These are phyloP conservation scores for Microcebus murinus DNA, from an alignment of 2,113 vertebrate genomes.

Conservation along the genomic window DNA sequence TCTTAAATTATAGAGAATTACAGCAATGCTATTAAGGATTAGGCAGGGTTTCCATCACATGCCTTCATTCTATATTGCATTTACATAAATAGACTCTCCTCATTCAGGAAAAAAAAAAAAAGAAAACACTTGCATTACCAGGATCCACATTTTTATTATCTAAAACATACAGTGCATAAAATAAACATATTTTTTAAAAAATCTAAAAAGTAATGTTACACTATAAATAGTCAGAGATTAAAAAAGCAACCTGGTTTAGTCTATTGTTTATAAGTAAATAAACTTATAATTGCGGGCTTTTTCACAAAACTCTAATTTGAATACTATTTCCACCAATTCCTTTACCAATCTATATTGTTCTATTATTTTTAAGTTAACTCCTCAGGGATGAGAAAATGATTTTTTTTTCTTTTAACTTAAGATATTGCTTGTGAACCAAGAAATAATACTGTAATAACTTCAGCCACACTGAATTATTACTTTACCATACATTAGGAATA, in stretches of 20 bases:
- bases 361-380: slow-evolving; percentile 15
- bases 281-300: background rate
- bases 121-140: background rate
- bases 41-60: background rate
- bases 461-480: slow-evolving; percentile 11
- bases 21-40: background rate
- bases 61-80: background rate
- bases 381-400: background rate
- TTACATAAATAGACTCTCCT: slow-evolving; percentile 7
- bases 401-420: slow-evolving; percentile 35
- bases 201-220: background rate
- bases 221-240: background rate
- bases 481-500: background rate
- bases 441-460: background rate
- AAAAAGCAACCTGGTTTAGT: slow-evolving; percentile 9
- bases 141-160: slow-evolving; percentile 14
- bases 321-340: background rate
- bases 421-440: background rate
- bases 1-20: slow-evolving; percentile 19
- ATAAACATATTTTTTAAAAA: slow-evolving; percentile 25
- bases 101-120: background rate
- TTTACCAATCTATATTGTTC: background rate
- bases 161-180: background rate
- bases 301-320: background rate
- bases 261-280: background rate